A percentile compares a stretch with the other conserved stretches of the same genome.
phyloP scores from a whole-genome alignment of 92 coral and sea anemone genomes.

The Palythoa caribaeorum region DNA sequence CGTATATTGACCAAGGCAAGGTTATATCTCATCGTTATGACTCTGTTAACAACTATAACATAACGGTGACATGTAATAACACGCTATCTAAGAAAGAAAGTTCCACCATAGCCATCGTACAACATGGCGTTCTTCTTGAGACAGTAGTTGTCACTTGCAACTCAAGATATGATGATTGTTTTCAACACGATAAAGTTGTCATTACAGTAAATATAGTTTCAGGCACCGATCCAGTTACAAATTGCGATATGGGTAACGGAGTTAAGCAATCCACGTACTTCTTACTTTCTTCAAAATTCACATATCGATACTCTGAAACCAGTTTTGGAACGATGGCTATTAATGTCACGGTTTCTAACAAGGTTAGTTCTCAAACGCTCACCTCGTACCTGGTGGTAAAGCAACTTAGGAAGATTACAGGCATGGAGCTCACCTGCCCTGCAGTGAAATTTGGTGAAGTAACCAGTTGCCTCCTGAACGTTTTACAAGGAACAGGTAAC shows the following conservation, averaged over 20 bases:
- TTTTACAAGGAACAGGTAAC: conserved; percentile 39
- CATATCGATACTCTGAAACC: conserved; percentile 9
- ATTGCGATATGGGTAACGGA: conserved; percentile 18
- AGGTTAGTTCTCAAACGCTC: background rate
- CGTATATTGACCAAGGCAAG: conserved; percentile 12
- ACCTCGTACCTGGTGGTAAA: background rate
- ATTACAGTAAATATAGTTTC: background rate
- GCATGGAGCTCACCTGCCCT: conserved; percentile 10
- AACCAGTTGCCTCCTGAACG: background rate
- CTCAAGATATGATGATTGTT: conserved; percentile 4
- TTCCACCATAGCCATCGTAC: background rate
- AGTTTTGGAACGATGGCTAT: conserved; percentile 7
- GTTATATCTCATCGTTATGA: background rate
- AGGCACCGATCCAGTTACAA: background rate
- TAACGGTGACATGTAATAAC: conserved; percentile 13
- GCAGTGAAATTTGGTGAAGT: background rate
- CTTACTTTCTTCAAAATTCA: background rate
- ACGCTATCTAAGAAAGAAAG: background rate
- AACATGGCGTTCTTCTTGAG: background rate
- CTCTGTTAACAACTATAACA: background rate
- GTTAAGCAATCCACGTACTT: background rate
- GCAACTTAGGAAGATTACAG: background rate
- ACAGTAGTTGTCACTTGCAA: background rate
- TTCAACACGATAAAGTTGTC: conserved; percentile 19
- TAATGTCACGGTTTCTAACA: conserved; percentile 23